Percentiles rank a stretch among this genome's conserved stretches.
Conservation (phyloP, 1,140 invertebrate genomes). For the Drosophila grimshawi region DNA sequence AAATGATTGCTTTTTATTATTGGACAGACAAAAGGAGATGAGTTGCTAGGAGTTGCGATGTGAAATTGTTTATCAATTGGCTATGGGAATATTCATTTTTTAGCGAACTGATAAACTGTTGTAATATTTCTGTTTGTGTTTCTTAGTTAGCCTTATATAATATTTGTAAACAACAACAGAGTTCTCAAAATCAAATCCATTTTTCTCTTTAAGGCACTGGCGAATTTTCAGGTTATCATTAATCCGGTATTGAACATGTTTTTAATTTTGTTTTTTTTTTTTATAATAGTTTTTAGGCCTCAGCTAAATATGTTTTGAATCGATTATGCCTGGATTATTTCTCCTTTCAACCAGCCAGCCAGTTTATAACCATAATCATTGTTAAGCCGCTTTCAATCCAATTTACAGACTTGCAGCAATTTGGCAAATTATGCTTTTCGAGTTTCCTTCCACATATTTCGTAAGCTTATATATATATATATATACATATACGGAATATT, state of each 20-base stretch:
- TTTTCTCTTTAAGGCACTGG: neutral
- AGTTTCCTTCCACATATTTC: constrained; percentile 11
- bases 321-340: neutral
- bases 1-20: constrained; percentile 35
- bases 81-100: constrained; percentile 11
- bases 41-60: constrained; percentile 16
- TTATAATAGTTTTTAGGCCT: neutral
- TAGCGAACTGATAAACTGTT: neutral
- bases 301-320: neutral
- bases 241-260: neutral
- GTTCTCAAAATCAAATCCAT: too few species aligned
- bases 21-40: constrained; percentile 32
- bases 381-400: neutral
- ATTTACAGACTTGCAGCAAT: constrained; percentile 3
- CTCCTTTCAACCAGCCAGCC: too few species aligned
- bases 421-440: constrained; percentile 7
- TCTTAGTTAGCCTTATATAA: too few species aligned
- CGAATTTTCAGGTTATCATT: too few species aligned
- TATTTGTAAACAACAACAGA: too few species aligned
- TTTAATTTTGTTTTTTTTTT: too few species aligned
- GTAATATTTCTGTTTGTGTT: too few species aligned
- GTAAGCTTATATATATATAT: too few species aligned
- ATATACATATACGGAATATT: neutral
- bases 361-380: neutral
- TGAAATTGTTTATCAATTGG: constrained; percentile 19